A percentile compares a stretch with the other conserved stretches of the same genome.
Evolutionary conservation across 2,797 vertebrate species (phyloP).

Genomic region (Scarus forsteni): DNA sequence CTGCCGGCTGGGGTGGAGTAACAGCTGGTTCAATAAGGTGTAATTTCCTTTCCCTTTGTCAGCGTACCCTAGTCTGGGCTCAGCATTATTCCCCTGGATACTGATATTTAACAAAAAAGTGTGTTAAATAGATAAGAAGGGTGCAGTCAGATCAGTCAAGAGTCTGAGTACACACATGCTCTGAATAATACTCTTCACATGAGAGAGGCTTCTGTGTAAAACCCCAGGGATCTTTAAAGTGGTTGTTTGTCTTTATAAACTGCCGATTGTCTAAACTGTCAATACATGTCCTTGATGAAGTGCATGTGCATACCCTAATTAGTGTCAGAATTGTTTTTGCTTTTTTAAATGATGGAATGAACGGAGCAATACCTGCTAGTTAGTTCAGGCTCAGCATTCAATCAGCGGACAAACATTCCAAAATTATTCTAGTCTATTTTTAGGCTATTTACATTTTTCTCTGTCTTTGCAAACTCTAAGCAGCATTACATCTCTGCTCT

Average conservation of each 20-base stretch:
- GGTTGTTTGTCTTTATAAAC: neutral
- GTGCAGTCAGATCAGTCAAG: neutral
- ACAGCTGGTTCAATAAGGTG: neutral
- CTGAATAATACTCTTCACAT: conserved; percentile 17
- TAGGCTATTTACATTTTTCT: too few relatives aligned
- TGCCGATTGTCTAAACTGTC: neutral
- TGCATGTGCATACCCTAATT: too few relatives aligned
- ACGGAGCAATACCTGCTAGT: neutral
- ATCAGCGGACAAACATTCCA: too few relatives aligned
- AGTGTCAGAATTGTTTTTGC: too few relatives aligned
- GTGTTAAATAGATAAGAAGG: neutral
- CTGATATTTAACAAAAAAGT: neutral
- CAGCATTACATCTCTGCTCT: too few relatives aligned
- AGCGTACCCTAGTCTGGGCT: too few relatives aligned
- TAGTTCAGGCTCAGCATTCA: too few relatives aligned
- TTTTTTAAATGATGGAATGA: neutral
- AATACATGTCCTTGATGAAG: neutral
- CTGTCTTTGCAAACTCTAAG: too few relatives aligned
- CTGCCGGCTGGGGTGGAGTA: too few relatives aligned
- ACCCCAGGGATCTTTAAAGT: neutral
- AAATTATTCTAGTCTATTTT: too few relatives aligned
- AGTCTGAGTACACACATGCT: neutral
- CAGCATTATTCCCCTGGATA: neutral
- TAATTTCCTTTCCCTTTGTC: too few relatives aligned
- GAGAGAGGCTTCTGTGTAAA: neutral